A percentile compares a stretch with the other conserved stretches of the same genome.
phyloP scores from a whole-genome alignment of 2,888 invertebrate genomes.

The Pachydiplax longipennis region DNA sequence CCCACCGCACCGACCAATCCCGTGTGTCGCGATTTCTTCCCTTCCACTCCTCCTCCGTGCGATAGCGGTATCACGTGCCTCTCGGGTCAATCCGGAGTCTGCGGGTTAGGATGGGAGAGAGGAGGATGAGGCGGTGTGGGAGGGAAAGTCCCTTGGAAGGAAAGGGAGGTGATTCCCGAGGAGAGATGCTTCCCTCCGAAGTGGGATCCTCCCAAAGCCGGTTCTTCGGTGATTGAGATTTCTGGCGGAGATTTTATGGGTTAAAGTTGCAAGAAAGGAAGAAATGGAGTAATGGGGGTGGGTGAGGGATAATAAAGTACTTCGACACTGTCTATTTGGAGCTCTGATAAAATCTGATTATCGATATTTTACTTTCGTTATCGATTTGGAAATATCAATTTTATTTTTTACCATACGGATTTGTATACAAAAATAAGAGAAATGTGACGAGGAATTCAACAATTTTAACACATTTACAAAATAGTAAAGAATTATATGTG shows the following conservation, averaged over 20 bases:
- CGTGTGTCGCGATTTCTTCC: slow-evolving; percentile 12
- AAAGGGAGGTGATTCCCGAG: not conserved
- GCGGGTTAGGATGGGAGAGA: not conserved
- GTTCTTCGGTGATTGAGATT: slow-evolving; percentile 22
- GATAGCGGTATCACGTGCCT: slow-evolving; percentile 9
- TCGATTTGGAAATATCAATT: no score
- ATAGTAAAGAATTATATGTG: no score
- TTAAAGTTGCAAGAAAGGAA: not conserved
- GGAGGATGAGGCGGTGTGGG: not conserved
- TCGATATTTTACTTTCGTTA: no score
- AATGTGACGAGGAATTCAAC: no score
- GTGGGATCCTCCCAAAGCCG: slow-evolving; percentile 35
- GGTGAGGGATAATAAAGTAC: not conserved
- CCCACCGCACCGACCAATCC: slow-evolving; percentile 18
- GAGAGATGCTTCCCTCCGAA: not conserved
- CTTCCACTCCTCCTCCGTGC: not conserved
- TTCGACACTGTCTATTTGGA: no score
- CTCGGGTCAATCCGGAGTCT: slow-evolving; percentile 31
- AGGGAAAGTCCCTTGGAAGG: no score
- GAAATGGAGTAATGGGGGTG: no score
- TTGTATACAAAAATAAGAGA: no score
- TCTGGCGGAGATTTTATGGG: not conserved
- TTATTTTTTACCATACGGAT: no score
- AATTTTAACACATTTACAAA: no score
- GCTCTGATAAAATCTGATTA: no score